A percentile compares a stretch with the other conserved stretches of the same genome.
Conservation (phyloP, 1,140 invertebrate species). For the Dryas iulia region DNA sequence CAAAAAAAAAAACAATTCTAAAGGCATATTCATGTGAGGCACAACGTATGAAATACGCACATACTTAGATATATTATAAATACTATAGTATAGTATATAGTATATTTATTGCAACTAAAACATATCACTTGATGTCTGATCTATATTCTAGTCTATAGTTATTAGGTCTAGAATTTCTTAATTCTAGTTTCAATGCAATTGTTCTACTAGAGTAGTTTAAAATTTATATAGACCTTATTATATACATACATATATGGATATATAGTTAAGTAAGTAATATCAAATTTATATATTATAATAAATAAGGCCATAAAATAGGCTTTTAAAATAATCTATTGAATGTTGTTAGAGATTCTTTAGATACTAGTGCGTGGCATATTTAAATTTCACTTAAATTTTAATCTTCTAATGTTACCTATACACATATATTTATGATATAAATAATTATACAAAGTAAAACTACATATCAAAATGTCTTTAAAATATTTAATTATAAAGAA, state of each 20-base stretch:
- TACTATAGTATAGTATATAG: not conserved
- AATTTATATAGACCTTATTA: too few relatives aligned
- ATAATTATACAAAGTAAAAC: too few relatives aligned
- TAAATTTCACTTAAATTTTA: not conserved
- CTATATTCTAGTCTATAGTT: not conserved
- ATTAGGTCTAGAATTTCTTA: not conserved
- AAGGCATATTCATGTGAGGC: not conserved
- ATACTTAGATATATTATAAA: conserved; percentile 1
- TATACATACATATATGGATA: not conserved
- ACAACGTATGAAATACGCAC: conserved; percentile 25
- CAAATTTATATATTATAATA: not conserved
- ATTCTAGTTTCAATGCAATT: not conserved
- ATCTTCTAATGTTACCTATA: too few relatives aligned
- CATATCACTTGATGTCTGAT: conserved; percentile 5
- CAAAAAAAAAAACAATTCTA: too few relatives aligned
- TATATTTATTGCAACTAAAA: not conserved
- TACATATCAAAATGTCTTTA: too few relatives aligned
- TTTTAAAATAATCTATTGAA: not conserved
- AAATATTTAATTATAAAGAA: too few relatives aligned
- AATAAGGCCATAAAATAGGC: not conserved
- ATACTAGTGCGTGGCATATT: not conserved
- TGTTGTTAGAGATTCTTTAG: not conserved
- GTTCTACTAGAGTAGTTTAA: not conserved
- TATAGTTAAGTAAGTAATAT: not conserved
- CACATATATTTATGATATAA: too few relatives aligned